Conservation (phyloP, 2,888 invertebrate genomes). For the Zele albiditarsus region DNA sequence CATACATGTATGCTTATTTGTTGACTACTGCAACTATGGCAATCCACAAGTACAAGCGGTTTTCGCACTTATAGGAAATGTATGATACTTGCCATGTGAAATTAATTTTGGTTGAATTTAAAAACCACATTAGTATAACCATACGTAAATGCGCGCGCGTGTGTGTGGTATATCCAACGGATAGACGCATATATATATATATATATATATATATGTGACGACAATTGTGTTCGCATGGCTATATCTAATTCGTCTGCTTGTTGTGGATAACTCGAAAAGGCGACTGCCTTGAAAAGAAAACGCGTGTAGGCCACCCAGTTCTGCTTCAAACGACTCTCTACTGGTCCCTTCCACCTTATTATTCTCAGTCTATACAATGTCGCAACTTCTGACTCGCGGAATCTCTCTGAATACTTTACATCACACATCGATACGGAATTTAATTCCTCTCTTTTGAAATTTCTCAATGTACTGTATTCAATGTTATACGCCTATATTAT, state of each 20-base stretch:
- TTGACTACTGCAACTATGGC: too few relatives aligned
- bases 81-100: too few relatives aligned
- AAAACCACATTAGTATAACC: too few relatives aligned
- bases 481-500: neutral
- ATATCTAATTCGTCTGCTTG: constrained; percentile 50
- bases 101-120: too few relatives aligned
- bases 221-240: neutral
- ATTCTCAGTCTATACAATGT: constrained; percentile 31
- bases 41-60: too few relatives aligned
- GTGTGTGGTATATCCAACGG: too few relatives aligned
- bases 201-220: neutral
- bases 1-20: too few relatives aligned
- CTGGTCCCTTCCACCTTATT: constrained; percentile 35
- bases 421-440: neutral
- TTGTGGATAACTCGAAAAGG: constrained; percentile 65
- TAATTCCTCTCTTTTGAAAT: neutral
- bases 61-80: too few relatives aligned
- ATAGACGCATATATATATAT: neutral
- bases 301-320: constrained; percentile 60
- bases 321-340: constrained; percentile 43
- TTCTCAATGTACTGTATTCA: neutral
- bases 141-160: too few relatives aligned
- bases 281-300: constrained; percentile 63
- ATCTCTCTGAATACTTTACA: constrained; percentile 33
- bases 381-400: constrained; percentile 22